Conservation (phyloP, 2,888 invertebrate genomes). For the Blomia tropicalis region DNA sequence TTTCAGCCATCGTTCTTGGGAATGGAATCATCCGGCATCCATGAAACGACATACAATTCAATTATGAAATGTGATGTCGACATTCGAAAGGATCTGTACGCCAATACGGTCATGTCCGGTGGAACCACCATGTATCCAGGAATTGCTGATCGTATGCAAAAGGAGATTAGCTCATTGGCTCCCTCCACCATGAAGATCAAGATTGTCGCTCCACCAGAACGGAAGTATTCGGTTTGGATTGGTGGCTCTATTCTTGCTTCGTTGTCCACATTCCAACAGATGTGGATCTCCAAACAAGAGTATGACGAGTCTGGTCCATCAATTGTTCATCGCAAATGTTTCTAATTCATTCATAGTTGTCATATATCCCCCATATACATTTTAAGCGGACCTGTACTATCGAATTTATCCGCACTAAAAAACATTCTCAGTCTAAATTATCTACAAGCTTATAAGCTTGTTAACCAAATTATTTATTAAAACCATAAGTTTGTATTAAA, state of each 20-base stretch:
- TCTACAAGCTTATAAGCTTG: too few relatives aligned
- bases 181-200: conserved; percentile 49
- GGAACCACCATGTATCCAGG: conserved; percentile 94
- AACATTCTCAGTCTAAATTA: too few relatives aligned
- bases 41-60: conserved; percentile 78
- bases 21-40: conserved; percentile 75
- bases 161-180: conserved; percentile 75
- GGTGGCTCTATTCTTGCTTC: conserved; percentile 91
- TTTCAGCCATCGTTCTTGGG: conserved; percentile 72
- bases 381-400: too few relatives aligned
- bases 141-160: conserved; percentile 93
- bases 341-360: too few relatives aligned
- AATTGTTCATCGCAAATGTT: conserved; percentile 91
- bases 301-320: conserved; percentile 90
- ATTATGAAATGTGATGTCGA: conserved; percentile 91
- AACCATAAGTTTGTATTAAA: too few relatives aligned
- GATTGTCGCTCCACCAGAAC: conserved; percentile 72
- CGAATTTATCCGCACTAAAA: too few relatives aligned
- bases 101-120: conserved; percentile 51
- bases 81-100: conserved; percentile 47
- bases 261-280: conserved; percentile 72
- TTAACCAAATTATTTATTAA: too few relatives aligned
- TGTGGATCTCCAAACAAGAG: conserved; percentile 94
- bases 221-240: conserved; percentile 82
- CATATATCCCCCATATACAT: too few relatives aligned